Conservation (phyloP, 1,140 invertebrate genomes). For the Solenopsis invicta region DNA sequence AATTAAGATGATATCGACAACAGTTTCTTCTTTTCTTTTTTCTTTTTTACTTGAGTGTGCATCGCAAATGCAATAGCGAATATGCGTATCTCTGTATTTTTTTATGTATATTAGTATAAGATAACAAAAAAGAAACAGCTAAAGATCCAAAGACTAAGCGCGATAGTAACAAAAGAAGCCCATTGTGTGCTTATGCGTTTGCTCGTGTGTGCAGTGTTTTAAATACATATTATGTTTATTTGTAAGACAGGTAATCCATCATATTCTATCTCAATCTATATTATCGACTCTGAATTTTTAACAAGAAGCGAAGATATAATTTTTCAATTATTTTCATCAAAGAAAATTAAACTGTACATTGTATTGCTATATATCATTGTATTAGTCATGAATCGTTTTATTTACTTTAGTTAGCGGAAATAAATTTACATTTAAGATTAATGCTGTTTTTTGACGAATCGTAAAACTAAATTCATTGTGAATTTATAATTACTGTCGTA, state of each 20-base stretch:
- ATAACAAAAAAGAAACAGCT: slow-evolving; percentile 70
- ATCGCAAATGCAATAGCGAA: neutral
- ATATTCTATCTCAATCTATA: neutral
- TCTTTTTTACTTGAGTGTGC: neutral
- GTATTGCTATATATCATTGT: slow-evolving; percentile 45
- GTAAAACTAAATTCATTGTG: slow-evolving; percentile 17
- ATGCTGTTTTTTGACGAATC: neutral
- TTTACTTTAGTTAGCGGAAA: neutral
- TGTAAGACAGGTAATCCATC: slow-evolving; percentile 36
- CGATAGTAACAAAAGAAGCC: slow-evolving; percentile 44
- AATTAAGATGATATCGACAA: neutral
- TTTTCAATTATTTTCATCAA: neutral
- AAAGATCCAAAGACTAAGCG: slow-evolving; percentile 78
- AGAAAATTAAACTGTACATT: slow-evolving; percentile 10
- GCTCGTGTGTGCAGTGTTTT: neutral
- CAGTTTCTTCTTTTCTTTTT: neutral
- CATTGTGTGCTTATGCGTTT: neutral
- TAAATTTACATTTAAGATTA: slow-evolving; percentile 1
- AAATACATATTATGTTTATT: slow-evolving; percentile 28
- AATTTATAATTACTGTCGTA: slow-evolving; percentile 41
- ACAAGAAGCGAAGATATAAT: neutral
- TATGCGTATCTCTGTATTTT: neutral
- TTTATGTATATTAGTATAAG: slow-evolving; percentile 41
- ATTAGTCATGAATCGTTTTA: neutral
- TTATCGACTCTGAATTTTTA: slow-evolving; percentile 12